Percentiles rank a stretch among this genome's conserved stretches.
Evolutionary conservation across 2,113 vertebrate species (phyloP).

Genomic region (Pteruthius melanotis): DNA sequence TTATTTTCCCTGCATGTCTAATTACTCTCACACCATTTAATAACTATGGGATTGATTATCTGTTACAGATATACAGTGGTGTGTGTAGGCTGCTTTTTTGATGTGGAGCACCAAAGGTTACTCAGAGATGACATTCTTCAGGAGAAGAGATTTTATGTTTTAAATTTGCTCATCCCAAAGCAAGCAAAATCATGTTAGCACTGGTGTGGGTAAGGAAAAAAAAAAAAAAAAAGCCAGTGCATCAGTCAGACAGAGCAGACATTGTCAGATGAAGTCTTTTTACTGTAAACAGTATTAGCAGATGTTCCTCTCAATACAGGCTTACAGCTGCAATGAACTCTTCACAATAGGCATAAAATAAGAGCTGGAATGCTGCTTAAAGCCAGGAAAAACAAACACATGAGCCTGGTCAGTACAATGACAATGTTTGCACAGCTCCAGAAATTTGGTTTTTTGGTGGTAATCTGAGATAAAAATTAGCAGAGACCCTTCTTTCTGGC

Average conservation of each 20-base stretch:
- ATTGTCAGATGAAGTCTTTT: neutral
- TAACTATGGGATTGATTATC: neutral
- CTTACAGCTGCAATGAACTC: neutral
- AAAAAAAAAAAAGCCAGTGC: neutral
- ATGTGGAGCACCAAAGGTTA: neutral
- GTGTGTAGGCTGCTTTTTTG: neutral
- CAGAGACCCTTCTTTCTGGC: neutral
- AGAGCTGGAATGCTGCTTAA: neutral
- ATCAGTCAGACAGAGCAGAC: neutral
- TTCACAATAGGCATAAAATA: neutral
- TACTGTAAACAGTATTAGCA: neutral
- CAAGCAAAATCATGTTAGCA: neutral
- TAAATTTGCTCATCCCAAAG: neutral
- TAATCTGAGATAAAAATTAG: neutral
- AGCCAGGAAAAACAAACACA: neutral
- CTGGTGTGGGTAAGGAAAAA: neutral
- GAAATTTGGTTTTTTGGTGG: neutral
- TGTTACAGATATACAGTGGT: neutral
- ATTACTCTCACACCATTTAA: neutral
- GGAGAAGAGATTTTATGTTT: neutral
- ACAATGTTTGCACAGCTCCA: neutral
- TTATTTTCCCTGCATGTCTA: neutral
- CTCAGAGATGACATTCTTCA: neutral
- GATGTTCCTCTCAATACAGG: neutral
- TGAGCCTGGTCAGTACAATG: neutral